These are phyloP conservation scores for Saccostrea cuccullata DNA, from an alignment of 1,140 invertebrate genomes.

Conservation along the genomic window DNA sequence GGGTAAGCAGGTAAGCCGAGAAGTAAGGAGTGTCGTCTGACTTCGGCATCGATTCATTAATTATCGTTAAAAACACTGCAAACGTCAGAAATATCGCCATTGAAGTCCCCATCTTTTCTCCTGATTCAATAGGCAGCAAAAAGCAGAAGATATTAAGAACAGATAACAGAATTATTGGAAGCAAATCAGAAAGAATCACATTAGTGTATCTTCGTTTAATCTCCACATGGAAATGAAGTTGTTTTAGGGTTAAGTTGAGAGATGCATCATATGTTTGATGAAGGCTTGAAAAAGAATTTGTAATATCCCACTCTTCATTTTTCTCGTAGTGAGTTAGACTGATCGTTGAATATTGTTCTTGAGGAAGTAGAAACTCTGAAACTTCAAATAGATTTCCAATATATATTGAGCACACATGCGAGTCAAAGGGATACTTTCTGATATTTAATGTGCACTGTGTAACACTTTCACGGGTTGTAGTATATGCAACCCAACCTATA, in stretches of 20 bases:
- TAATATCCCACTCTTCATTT: constrained; percentile 39
- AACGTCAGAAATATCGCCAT: constrained; percentile 57
- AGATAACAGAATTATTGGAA: constrained; percentile 39
- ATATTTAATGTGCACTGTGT: constrained; percentile 21
- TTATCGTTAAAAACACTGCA: constrained; percentile 55
- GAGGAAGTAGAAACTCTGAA: background rate
- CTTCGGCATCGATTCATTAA: constrained; percentile 52
- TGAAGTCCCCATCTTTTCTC: constrained; percentile 54
- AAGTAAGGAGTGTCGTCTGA: constrained; percentile 5
- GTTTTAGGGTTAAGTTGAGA: background rate
- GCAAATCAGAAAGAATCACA: background rate
- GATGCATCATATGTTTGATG: background rate
- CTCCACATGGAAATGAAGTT: constrained; percentile 26
- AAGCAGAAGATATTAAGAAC: constrained; percentile 52
- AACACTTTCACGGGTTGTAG: background rate
- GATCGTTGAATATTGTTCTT: background rate
- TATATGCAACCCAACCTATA: background rate
- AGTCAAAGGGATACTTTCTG: constrained; percentile 45
- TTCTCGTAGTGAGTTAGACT: background rate
- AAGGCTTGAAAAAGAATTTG: background rate
- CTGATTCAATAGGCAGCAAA: constrained; percentile 53
- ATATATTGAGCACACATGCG: constrained; percentile 31
- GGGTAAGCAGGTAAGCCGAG: background rate
- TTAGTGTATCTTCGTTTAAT: constrained; percentile 43
- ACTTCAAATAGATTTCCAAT: constrained; percentile 31